Evolutionary conservation across 2,797 vertebrate genomes (phyloP).

Genomic region (Hippopotamyrus pictus): DNA sequence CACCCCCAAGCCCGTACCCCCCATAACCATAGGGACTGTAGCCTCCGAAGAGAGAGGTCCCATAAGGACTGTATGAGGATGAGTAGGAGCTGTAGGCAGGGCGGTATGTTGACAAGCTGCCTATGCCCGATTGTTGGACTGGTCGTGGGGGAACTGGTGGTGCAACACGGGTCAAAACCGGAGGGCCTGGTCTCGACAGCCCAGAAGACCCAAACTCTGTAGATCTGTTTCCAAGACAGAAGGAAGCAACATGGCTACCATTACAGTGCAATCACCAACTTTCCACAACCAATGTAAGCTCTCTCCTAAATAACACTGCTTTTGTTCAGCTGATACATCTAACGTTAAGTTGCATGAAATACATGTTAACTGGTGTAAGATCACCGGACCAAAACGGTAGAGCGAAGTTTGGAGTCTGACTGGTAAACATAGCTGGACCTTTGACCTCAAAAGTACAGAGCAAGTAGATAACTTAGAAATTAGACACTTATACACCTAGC

Average conservation of each 20-base stretch:
- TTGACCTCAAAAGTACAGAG: neutral
- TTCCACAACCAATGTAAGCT: neutral
- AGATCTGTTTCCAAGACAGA: slow-evolving; percentile 58
- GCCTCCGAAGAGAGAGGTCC: slow-evolving; percentile 77
- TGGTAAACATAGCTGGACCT: neutral
- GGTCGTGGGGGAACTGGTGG: slow-evolving; percentile 81
- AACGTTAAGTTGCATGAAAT: neutral
- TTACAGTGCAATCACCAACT: neutral
- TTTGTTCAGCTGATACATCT: neutral
- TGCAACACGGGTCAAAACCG: slow-evolving; percentile 65
- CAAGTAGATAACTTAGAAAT: neutral
- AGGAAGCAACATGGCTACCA: neutral
- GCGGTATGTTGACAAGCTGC: slow-evolving; percentile 63
- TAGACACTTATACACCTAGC: neutral
- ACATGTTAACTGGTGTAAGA: neutral
- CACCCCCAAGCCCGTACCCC: slow-evolving; percentile 57
- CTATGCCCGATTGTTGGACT: slow-evolving; percentile 59
- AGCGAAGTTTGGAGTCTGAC: neutral
- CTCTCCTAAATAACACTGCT: neutral
- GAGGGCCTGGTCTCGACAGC: slow-evolving; percentile 58
- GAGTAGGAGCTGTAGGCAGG: slow-evolving; percentile 74
- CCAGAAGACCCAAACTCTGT: slow-evolving; percentile 67
- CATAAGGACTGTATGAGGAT: slow-evolving; percentile 77
- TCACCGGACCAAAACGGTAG: neutral
- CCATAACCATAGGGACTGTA: slow-evolving; percentile 76